Percentiles rank a stretch among this genome's conserved stretches.
phyloP scores from a whole-genome alignment of 2,797 vertebrate species.

The Mycteria americana region DNA sequence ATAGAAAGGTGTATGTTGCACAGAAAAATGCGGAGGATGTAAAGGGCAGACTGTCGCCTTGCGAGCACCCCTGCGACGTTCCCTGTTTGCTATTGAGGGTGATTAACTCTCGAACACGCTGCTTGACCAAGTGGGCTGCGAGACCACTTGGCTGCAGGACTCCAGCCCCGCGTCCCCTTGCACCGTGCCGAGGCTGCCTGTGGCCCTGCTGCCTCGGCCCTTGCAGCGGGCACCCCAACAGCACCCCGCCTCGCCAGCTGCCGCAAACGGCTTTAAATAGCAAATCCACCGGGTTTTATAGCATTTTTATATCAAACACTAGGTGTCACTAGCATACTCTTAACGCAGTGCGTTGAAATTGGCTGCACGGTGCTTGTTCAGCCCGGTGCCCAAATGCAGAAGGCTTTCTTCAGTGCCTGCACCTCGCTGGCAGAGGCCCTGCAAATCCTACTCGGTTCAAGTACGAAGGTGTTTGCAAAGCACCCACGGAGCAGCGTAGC shows the following conservation, averaged over 20 bases:
- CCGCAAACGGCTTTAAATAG: not conserved
- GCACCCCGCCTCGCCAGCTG: not conserved
- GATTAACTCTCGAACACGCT: fast-evolving
- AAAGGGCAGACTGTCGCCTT: not conserved
- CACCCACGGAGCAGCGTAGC: fast-evolving
- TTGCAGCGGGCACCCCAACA: not conserved
- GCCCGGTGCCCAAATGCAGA: not conserved
- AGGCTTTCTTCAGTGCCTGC: not conserved
- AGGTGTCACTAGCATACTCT: constrained; percentile 75
- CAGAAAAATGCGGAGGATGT: not conserved
- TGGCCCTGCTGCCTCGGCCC: not conserved
- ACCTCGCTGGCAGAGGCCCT: not conserved
- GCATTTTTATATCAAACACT: constrained; percentile 57
- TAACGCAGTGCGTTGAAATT: not conserved
- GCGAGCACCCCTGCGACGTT: fast-evolving
- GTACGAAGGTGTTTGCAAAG: not conserved
- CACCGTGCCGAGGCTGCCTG: not conserved
- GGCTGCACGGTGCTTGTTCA: not conserved
- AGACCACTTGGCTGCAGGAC: not conserved
- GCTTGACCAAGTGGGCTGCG: not conserved
- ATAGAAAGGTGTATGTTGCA: not conserved
- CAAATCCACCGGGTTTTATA: fast-evolving
- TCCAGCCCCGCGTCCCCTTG: not conserved
- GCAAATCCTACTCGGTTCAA: not conserved
- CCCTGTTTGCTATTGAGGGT: fast-evolving